phyloP scores from a whole-genome alignment of 2,797 vertebrate species.

The Catostomus latipinnis region DNA sequence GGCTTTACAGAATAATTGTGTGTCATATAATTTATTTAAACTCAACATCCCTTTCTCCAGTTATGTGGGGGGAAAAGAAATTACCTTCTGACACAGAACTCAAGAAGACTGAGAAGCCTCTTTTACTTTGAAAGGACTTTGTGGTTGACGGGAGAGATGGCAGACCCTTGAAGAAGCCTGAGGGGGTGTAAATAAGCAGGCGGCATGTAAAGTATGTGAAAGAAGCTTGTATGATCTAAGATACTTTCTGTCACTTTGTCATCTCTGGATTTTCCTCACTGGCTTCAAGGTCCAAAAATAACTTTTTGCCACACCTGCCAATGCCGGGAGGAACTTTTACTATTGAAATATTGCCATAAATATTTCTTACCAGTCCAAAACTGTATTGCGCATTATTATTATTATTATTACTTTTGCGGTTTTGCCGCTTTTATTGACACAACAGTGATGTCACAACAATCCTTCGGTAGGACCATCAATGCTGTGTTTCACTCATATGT shows the following conservation, averaged over 20 bases:
- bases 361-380: too few relatives aligned
- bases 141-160: background rate
- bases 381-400: too few relatives aligned
- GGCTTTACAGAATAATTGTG: background rate
- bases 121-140: slow-evolving; percentile 5
- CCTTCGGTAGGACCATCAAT: too few relatives aligned
- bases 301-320: too few relatives aligned
- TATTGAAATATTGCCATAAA: too few relatives aligned
- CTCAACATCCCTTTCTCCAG: background rate
- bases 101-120: background rate
- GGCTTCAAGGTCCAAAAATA: too few relatives aligned
- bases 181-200: background rate
- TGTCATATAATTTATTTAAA: background rate
- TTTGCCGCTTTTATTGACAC: too few relatives aligned
- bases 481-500: too few relatives aligned
- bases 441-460: too few relatives aligned
- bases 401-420: too few relatives aligned
- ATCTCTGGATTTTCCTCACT: too few relatives aligned
- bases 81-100: background rate
- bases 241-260: background rate
- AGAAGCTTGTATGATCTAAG: background rate
- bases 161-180: background rate
- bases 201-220: background rate
- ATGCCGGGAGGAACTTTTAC: too few relatives aligned
- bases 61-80: background rate